Evolutionary conservation across 2,888 invertebrate genomes (phyloP), one percentile per base, ranked within the genome.

Genomic region (Meghimatium bilineatum): DNA sequence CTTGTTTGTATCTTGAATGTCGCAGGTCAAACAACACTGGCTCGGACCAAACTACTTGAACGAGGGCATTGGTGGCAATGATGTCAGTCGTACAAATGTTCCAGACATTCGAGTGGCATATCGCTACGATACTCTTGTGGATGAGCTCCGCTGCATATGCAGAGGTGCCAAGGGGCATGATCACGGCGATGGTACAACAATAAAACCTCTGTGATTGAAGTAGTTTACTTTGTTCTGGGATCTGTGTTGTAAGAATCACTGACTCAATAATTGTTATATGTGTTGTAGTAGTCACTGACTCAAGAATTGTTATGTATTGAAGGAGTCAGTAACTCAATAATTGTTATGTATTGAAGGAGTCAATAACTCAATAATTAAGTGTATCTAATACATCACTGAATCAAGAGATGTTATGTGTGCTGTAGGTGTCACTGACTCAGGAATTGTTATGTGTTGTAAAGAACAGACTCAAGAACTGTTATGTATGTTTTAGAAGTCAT

Each of bases 41-140:
- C 95, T 99, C 87, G 99, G 99, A 38, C 97, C 98, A 76, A 97
- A 98, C 94, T 99, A 98, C 94, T 96, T 96, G 85, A 97, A 97
- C 92, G 99, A 99, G 93, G 99, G 99, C 26, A 97, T 99, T 29
- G 96, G 97, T 86, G 99, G 99, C 66, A 99, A 99, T 92, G 99
- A 99, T 94, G 98, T 99, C 90, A 96, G 97, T 8, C 96, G 98
- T 90, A 98, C 98, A 87, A 99, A 99, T 95, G 97, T 99, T 82
- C 99, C 99, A 29, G 98, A 99, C 94, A 98, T 99, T 89, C 96
- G 99, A 88, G 97, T 99, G 80, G 97, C 98, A 85, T 99, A 97
- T 95, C 96, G 99, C 86, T 97, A 95, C 93, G 99, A 99, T 94
- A 97, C 98, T 0, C 95, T 99, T 86, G 95, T 98, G 78, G 98